A percentile compares a stretch with the other conserved stretches of the same genome.
These are phyloP conservation scores for Cossypha polioptera DNA, from an alignment of 2,797 vertebrate genomes.

Conservation along the genomic window DNA sequence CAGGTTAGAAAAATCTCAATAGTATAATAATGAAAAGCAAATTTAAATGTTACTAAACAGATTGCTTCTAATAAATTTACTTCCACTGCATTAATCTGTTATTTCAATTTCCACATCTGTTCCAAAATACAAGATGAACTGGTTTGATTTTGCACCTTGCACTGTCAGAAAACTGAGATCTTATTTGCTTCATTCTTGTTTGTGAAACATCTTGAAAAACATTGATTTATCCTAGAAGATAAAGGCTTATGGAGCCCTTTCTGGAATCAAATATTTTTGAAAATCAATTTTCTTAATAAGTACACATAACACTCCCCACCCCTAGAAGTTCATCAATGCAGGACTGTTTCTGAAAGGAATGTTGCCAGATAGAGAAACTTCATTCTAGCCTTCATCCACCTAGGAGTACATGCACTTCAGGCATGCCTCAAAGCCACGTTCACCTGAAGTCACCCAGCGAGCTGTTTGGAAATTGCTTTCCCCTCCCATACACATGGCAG, in stretches of 20 bases:
- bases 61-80: background rate
- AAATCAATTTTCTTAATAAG: background rate
- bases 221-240: background rate
- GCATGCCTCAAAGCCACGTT: rapidly evolving
- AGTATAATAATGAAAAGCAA: background rate
- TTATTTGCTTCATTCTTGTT: background rate
- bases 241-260: background rate
- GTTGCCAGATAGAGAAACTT: background rate
- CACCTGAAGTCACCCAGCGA: background rate
- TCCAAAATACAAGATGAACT: background rate
- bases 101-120: background rate
- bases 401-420: background rate
- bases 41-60: background rate
- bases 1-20: background rate
- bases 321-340: background rate
- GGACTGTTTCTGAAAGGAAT: background rate
- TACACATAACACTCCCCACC: background rate
- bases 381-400: background rate
- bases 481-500: rapidly evolving
- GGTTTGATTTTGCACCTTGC: background rate
- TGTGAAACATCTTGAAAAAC: background rate
- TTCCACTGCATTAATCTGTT: background rate
- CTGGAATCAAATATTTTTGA: background rate
- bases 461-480: background rate
- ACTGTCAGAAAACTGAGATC: background rate